A percentile compares a stretch with the other conserved stretches of the same genome.
These are phyloP conservation scores for Hydractinia echinata DNA, from an alignment of 30 jellyfish, hydroid and myxozoan species.

Conservation along the genomic window DNA sequence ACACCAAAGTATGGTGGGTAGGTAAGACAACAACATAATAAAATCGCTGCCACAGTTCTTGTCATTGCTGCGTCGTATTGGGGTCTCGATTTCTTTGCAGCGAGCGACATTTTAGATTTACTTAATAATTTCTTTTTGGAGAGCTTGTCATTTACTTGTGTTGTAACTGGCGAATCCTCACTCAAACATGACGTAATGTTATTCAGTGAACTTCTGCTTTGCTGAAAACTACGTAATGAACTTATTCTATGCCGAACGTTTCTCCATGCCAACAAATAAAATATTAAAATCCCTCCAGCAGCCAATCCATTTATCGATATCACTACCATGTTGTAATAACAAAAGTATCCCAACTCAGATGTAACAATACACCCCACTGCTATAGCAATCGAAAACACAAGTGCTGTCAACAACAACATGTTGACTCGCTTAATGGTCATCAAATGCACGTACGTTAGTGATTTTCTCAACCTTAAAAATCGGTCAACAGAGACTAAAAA, in stretches of 20 bases:
- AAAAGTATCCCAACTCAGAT: neutral
- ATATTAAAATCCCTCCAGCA: conserved; percentile 4
- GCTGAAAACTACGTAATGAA: neutral
- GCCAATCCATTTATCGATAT: conserved; percentile 11
- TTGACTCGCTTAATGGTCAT: neutral
- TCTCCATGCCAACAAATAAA: conserved; percentile 24
- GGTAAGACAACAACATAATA: conserved; percentile 17
- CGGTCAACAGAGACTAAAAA: conserved; percentile 20
- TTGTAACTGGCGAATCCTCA: neutral
- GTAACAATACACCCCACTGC: conserved; percentile 4
- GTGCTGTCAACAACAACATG: neutral
- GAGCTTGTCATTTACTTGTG: neutral
- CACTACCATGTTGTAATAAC: conserved; percentile 12
- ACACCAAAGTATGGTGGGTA: conserved; percentile 25
- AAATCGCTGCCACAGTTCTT: conserved; percentile 29
- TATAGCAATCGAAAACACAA: neutral
- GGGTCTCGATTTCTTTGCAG: neutral
- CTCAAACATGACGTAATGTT: neutral
- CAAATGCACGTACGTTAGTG: neutral
- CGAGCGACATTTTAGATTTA: neutral
- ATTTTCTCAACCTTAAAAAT: neutral
- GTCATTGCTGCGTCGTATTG: conserved; percentile 31
- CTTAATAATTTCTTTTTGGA: neutral
- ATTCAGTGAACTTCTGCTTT: neutral
- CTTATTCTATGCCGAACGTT: conserved; percentile 17